Conservation (phyloP, 2,113 vertebrate species). For the Leptosomus discolor region DNA sequence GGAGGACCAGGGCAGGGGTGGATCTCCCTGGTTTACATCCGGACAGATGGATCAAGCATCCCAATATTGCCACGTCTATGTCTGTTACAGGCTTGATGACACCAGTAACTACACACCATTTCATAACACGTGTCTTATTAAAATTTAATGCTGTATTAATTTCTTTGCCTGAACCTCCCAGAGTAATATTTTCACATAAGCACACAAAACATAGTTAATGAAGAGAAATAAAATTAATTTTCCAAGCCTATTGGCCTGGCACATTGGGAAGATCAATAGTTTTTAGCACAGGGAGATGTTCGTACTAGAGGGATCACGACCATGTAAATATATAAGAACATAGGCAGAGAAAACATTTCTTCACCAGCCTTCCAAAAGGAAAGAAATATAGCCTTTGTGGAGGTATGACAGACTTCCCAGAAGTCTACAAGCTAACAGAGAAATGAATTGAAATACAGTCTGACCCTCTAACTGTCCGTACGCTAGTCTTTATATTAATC, state of each 20-base stretch:
- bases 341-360: background rate
- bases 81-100: background rate
- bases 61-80: rapidly evolving
- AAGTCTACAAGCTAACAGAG: background rate
- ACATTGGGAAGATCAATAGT: background rate
- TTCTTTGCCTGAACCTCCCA: background rate
- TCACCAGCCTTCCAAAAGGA: background rate
- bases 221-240: background rate
- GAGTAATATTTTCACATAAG: background rate
- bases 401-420: background rate
- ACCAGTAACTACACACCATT: background rate
- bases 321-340: background rate
- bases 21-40: background rate
- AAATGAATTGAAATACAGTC: background rate
- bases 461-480: background rate
- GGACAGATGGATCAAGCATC: background rate
- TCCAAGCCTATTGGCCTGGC: background rate
- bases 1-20: background rate
- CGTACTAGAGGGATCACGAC: background rate
- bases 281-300: background rate
- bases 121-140: background rate
- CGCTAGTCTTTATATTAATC: background rate
- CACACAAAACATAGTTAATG: background rate
- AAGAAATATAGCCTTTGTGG: background rate
- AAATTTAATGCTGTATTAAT: background rate